These are phyloP conservation scores for Hypolimnas misippus DNA, from an alignment of 2,888 invertebrate species.

Conservation along the genomic window DNA sequence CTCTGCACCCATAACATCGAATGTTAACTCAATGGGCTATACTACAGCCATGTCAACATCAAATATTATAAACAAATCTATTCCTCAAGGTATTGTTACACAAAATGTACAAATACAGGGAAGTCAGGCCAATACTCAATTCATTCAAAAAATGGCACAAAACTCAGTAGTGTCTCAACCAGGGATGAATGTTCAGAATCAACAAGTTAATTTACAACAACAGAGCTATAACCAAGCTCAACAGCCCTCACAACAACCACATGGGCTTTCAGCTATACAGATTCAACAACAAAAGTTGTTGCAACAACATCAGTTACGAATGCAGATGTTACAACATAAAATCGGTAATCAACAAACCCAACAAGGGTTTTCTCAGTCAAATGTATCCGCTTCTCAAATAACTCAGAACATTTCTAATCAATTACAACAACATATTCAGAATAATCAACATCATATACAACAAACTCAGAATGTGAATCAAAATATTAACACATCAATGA, in stretches of 20 bases:
- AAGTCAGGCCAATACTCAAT: constrained; percentile 67
- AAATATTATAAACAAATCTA: constrained; percentile 71
- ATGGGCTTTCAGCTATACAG: constrained; percentile 76
- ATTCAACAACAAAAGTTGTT: constrained; percentile 82
- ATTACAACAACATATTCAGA: constrained; percentile 73
- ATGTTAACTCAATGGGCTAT: constrained; percentile 73
- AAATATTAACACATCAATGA: constrained; percentile 73
- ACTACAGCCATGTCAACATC: constrained; percentile 68
- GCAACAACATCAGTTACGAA: constrained; percentile 84
- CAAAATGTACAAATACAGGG: constrained; percentile 75
- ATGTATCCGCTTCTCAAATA: constrained; percentile 72
- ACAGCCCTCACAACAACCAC: constrained; percentile 67
- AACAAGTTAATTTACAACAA: constrained; percentile 69
- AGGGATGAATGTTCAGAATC: constrained; percentile 63
- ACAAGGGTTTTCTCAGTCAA: constrained; percentile 71
- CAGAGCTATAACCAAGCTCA: constrained; percentile 60
- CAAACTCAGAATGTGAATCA: constrained; percentile 67
- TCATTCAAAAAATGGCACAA: constrained; percentile 74
- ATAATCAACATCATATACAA: constrained; percentile 72
- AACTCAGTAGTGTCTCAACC: constrained; percentile 68
- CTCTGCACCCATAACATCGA: constrained; percentile 62
- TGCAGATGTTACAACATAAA: constrained; percentile 72
- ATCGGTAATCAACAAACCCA: constrained; percentile 49
- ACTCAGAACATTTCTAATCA: constrained; percentile 70
- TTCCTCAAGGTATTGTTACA: constrained; percentile 73